These are phyloP conservation scores for Ophthalmolycus amberensis DNA, from an alignment of 2,113 vertebrate species.

Conservation along the genomic window DNA sequence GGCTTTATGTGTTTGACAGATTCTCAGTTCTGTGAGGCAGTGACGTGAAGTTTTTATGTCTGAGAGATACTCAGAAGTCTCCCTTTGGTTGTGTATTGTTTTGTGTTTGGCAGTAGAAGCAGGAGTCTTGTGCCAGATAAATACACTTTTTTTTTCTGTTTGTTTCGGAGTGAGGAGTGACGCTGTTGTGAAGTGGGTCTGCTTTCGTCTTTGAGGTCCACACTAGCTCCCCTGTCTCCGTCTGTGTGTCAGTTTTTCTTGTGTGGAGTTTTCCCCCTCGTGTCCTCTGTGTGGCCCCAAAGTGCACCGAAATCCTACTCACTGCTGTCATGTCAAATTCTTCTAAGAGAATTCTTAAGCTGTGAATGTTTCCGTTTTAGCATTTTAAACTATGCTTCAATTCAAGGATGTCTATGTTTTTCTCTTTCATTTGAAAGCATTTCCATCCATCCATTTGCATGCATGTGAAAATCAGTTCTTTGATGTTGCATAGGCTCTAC, in stretches of 20 bases:
- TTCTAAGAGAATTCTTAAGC: constrained; percentile 39
- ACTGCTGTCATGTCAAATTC: constrained; percentile 55
- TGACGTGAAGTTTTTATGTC: constrained; percentile 51
- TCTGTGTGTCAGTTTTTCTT: constrained; percentile 57
- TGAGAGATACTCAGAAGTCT: constrained; percentile 44
- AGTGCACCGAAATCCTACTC: constrained; percentile 51
- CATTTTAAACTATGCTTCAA: constrained; percentile 34
- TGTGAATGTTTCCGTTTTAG: constrained; percentile 65
- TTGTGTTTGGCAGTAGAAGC: constrained; percentile 55
- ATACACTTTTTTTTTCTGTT: constrained; percentile 37
- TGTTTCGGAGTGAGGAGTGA: constrained; percentile 54
- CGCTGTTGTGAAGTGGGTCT: constrained; percentile 69
- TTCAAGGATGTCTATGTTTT: constrained; percentile 57
- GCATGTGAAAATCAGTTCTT: constrained; percentile 54
- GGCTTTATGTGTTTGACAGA: constrained; percentile 61
- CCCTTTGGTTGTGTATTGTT: constrained; percentile 57
- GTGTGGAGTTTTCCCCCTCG: constrained; percentile 32
- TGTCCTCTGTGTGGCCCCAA: constrained; percentile 65
- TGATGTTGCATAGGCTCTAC: constrained; percentile 69
- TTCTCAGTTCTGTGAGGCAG: constrained; percentile 56
- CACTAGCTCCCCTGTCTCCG: constrained; percentile 58
- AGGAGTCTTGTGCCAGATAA: constrained; percentile 52
- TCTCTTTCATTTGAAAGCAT: constrained; percentile 56
- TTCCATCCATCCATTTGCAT: constrained; percentile 68
- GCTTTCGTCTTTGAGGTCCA: constrained; percentile 71